These are phyloP conservation scores for Eulemur macaco DNA, from an alignment of 2,113 vertebrate genomes.

Conservation along the genomic window DNA sequence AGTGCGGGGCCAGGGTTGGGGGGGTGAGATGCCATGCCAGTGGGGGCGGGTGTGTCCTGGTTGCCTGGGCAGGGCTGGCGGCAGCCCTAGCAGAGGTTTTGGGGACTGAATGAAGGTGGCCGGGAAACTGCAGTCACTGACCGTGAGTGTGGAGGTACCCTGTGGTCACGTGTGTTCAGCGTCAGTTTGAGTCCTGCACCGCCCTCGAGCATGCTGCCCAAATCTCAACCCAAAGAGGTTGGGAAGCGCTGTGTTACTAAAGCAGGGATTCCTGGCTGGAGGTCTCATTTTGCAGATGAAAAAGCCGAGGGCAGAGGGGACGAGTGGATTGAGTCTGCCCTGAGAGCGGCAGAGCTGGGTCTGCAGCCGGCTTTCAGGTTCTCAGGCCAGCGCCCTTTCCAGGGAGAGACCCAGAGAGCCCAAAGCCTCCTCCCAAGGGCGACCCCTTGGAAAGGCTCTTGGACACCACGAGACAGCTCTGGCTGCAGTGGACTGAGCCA, in stretches of 20 bases:
- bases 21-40: neutral
- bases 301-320: neutral
- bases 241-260: neutral
- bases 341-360: fast-evolving
- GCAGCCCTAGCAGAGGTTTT: fast-evolving
- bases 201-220: neutral
- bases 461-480: too few species aligned
- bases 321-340: too few species aligned
- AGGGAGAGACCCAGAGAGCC: neutral
- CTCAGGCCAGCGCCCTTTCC: neutral
- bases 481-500: neutral
- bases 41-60: neutral
- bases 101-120: fast-evolving
- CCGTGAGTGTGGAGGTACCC: fast-evolving
- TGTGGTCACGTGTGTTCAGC: fast-evolving
- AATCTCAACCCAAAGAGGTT: neutral
- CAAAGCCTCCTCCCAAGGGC: neutral
- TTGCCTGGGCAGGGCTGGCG: neutral
- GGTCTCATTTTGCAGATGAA: neutral
- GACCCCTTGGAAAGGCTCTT: neutral
- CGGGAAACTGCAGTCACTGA: neutral
- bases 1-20: too few species aligned
- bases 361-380: neutral
- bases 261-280: neutral
- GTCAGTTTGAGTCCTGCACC: neutral